A percentile compares a stretch with the other conserved stretches of the same genome.
Conservation (phyloP, 2,797 vertebrate genomes). For the Notolabrus celidotus region DNA sequence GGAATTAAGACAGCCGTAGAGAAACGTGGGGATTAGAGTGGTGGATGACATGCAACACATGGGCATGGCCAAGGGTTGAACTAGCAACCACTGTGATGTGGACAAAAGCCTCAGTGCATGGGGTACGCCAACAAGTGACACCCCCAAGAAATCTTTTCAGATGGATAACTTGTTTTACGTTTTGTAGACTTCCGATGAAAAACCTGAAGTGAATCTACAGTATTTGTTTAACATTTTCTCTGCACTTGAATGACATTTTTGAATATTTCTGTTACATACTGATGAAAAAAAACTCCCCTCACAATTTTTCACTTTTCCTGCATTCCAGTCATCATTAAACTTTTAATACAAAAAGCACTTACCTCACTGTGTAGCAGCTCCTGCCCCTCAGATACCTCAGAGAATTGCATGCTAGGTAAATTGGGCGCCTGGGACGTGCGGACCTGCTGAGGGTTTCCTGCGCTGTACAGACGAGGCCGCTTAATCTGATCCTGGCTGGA, state of each 20-base stretch:
- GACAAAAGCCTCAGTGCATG: no score
- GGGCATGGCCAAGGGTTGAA: no score
- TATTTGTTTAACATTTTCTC: not conserved
- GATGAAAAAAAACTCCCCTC: not conserved
- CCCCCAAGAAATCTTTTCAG: no score
- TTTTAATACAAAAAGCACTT: constrained; percentile 56
- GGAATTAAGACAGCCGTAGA: no score
- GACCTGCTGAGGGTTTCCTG: constrained; percentile 84
- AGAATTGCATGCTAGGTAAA: constrained; percentile 81
- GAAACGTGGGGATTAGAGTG: no score
- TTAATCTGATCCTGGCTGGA: constrained; percentile 91
- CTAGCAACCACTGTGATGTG: no score
- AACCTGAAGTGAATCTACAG: not conserved
- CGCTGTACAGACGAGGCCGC: constrained; percentile 91
- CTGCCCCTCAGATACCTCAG: constrained; percentile 82
- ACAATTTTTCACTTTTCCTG: not conserved
- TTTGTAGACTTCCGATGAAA: not conserved
- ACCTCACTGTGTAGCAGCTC: constrained; percentile 84
- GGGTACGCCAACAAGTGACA: no score
- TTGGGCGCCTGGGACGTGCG: constrained; percentile 77
- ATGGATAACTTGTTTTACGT: not conserved
- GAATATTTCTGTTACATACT: not conserved
- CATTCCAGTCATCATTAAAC: not conserved
- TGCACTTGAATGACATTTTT: not conserved
- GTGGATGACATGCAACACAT: no score